These are phyloP conservation scores for Valencia hispanica DNA, from an alignment of 2,797 vertebrate species.

Conservation along the genomic window DNA sequence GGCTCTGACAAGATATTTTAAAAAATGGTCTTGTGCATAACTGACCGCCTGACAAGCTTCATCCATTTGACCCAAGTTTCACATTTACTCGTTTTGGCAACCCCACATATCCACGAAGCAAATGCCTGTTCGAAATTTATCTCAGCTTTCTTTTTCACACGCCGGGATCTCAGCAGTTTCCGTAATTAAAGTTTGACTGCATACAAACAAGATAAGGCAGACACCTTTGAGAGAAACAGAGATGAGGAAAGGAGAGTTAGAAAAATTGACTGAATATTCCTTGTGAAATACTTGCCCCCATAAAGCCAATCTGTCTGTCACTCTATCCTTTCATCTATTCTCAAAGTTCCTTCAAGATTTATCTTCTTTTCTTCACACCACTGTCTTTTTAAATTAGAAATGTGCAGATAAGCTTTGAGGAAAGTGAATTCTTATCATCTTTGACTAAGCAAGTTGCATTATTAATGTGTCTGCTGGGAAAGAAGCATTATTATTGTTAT, in stretches of 20 bases:
- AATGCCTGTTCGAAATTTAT: constrained; percentile 22
- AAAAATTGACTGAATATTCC: constrained; percentile 20
- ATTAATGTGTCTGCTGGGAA: constrained; percentile 34
- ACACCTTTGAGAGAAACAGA: constrained; percentile 13
- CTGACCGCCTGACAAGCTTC: constrained; percentile 39
- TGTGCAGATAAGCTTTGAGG: constrained; percentile 33
- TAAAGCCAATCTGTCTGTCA: constrained; percentile 46
- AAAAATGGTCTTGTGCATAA: constrained; percentile 37
- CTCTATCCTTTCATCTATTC: constrained; percentile 36
- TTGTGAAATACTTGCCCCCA: constrained; percentile 30
- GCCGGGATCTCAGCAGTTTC: constrained; percentile 22
- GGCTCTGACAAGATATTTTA: constrained; percentile 49
- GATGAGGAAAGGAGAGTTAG: constrained; percentile 6
- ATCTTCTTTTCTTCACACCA: constrained; percentile 44
- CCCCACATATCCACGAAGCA: constrained; percentile 3
- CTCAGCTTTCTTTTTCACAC: constrained; percentile 18
- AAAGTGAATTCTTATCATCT: constrained; percentile 38
- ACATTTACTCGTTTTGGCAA: constrained; percentile 11
- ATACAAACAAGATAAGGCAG: constrained; percentile 28
- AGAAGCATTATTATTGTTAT: constrained; percentile 1
- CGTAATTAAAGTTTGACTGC: constrained; percentile 49
- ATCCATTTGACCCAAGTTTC: constrained; percentile 22
- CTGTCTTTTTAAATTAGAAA: constrained; percentile 55
- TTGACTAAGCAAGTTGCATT: constrained; percentile 51
- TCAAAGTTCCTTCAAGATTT: constrained; percentile 45